These are phyloP conservation scores for Orthosia incerta DNA, from an alignment of 2,888 invertebrate species.

Conservation along the genomic window DNA sequence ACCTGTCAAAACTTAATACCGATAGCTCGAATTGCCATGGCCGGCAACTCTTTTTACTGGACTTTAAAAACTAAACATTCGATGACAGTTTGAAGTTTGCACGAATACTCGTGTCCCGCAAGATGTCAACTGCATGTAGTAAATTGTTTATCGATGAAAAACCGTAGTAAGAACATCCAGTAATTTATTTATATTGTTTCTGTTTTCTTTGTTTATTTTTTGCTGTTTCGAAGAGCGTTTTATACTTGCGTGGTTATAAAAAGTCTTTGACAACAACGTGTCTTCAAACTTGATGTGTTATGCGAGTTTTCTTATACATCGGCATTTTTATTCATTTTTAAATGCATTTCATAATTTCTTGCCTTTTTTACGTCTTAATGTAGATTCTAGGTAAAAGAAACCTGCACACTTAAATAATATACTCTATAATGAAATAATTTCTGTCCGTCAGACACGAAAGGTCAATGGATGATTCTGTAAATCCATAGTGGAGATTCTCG, in stretches of 20 bases:
- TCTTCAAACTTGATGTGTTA: constrained; percentile 35
- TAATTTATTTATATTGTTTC: constrained; percentile 47
- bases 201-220: constrained; percentile 35
- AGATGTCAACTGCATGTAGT: constrained; percentile 49
- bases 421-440: neutral
- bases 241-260: constrained; percentile 40
- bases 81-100: constrained; percentile 51
- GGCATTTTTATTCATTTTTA: constrained; percentile 13
- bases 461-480: neutral
- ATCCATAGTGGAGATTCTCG: neutral
- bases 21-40: constrained; percentile 43
- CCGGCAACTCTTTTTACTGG: constrained; percentile 37
- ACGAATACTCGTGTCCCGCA: constrained; percentile 37
- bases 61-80: constrained; percentile 45
- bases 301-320: constrained; percentile 11
- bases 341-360: constrained; percentile 7
- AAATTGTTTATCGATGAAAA: constrained; percentile 56
- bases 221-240: constrained; percentile 32
- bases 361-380: constrained; percentile 9
- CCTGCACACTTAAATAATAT: neutral
- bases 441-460: neutral
- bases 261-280: constrained; percentile 33
- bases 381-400: neutral
- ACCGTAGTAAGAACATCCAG: constrained; percentile 43
- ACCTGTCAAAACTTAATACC: constrained; percentile 52